Evolutionary conservation across 1,140 invertebrate genomes (phyloP).

Genomic region (Musca domestica): DNA sequence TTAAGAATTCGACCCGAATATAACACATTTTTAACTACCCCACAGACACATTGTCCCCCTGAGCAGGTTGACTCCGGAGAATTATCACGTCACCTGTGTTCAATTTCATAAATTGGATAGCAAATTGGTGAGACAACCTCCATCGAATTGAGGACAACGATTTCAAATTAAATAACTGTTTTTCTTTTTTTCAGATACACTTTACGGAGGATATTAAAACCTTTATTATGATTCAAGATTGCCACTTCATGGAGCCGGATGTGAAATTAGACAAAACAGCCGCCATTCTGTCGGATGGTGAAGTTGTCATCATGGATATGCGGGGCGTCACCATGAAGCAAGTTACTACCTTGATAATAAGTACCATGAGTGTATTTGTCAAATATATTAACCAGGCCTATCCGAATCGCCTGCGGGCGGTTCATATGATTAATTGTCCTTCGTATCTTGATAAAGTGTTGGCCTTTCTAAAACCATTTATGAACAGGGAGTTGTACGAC

Average conservation of each 20-base stretch:
- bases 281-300: conserved; percentile 55
- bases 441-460: conserved; percentile 63
- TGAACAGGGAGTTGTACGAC: conserved; percentile 61
- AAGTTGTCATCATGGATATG: conserved; percentile 69
- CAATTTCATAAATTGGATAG: conserved; percentile 60
- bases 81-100: conserved; percentile 50
- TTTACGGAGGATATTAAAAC: conserved; percentile 65
- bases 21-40: not conserved
- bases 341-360: conserved; percentile 61
- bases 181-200: conserved; percentile 56
- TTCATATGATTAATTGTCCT: conserved; percentile 69
- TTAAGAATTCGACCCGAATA: not conserved
- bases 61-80: conserved; percentile 58
- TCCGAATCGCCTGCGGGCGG: conserved; percentile 68
- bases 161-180: not conserved
- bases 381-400: conserved; percentile 65
- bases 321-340: conserved; percentile 62
- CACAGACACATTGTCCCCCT: conserved; percentile 58
- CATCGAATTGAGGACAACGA: not conserved
- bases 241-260: conserved; percentile 57
- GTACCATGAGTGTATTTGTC: conserved; percentile 54
- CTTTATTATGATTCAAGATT: conserved; percentile 66
- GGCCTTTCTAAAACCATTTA: conserved; percentile 62
- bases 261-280: conserved; percentile 30
- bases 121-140: conserved; percentile 44